Evolutionary conservation across 2,888 invertebrate genomes (phyloP), one percentile per base, ranked within the genome.

Genomic region (Cantharis rustica): DNA sequence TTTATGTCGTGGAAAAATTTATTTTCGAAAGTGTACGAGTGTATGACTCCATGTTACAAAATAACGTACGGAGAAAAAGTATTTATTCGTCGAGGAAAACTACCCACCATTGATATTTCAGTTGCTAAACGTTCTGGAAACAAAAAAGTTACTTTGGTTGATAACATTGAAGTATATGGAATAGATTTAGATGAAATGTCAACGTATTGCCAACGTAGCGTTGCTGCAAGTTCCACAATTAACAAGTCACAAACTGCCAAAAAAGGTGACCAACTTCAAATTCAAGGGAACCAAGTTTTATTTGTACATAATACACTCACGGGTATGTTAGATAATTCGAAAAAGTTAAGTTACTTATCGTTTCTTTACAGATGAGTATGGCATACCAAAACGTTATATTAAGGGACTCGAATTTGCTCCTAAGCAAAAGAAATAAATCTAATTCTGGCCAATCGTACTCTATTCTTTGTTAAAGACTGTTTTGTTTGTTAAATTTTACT

Each of bases 141-240:
- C 86, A 98, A 98, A 87, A 97, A 96, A 91, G 97, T 95, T 72
- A 98, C 98, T 0, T 88, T 98, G 71, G 92, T 98, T 2, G 95
- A 96, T 82, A 97, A 98, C 89, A 90, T 98, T 84, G 96, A 97
- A 85, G 89, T 92, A 76, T 98, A 93, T 88, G 97, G 97, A 26
- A 95, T 98, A 83, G 93, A 93, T 82, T 90, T 96, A 76, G 88
- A 91, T 23, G 93, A 94, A 84, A 94, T 98, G 87, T 93, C 95
- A 16, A 94, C 94, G 85, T 92, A 92, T 82, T 95, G 97, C 84
- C 97, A 97, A 88, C 92, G 92, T 77, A 95, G 93, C 13, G 95
- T 95, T 71, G 97, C 97, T 0, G 97, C 97, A 15, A 94, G 97
- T 83, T 95, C 96, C 76, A 94, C 94, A 31, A 93, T 96, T 72